Evolutionary conservation across 2,888 invertebrate species (phyloP).

Genomic region (Endomychus coccineus): DNA sequence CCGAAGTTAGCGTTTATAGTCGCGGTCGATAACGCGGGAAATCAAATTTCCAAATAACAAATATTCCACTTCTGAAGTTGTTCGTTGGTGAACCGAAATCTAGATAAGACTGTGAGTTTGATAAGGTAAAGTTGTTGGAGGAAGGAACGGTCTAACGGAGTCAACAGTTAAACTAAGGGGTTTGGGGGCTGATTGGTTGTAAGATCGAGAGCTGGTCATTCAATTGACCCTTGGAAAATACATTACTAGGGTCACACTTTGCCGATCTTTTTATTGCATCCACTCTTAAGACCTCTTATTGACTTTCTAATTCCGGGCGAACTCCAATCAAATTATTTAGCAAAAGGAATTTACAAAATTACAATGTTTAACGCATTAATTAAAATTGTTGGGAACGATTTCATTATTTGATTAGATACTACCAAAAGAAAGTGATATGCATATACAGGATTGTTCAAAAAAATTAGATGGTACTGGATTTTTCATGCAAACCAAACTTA

Average conservation of each 20-base stretch:
- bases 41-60: conserved; percentile 40
- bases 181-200: conserved; percentile 33
- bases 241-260: conserved; percentile 25
- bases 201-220: conserved; percentile 40
- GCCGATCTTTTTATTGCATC: conserved; percentile 14
- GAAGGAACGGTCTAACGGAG: conserved; percentile 25
- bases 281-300: no score
- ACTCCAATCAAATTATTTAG: no score
- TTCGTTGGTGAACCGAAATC: conserved; percentile 35
- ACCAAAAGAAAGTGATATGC: no score
- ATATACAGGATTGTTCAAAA: no score
- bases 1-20: conserved; percentile 26
- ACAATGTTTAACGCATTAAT: no score
- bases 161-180: conserved; percentile 32
- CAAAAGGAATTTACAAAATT: no score
- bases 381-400: no score
- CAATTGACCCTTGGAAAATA: conserved; percentile 35
- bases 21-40: conserved; percentile 31
- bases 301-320: no score
- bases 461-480: no score
- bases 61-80: conserved; percentile 40
- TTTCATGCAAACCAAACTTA: no score
- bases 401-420: no score
- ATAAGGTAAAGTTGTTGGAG: conserved; percentile 4
- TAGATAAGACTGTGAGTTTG: conserved; percentile 31